Evolutionary conservation across 2,888 invertebrate species (phyloP).

Genomic region (Ophion ellenae): DNA sequence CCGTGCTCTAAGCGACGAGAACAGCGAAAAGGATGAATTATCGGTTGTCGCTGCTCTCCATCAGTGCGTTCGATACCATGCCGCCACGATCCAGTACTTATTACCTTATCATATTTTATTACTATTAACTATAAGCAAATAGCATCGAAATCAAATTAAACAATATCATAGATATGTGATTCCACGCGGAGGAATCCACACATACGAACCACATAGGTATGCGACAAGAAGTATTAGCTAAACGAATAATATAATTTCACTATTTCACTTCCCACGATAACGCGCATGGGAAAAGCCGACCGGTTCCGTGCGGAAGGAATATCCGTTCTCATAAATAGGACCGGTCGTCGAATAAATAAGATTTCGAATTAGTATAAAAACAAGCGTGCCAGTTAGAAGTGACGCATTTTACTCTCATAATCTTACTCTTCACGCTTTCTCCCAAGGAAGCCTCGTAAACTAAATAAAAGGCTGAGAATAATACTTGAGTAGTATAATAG

Average conservation of each 20-base stretch:
- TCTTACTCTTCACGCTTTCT: too few relatives aligned
- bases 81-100: slow-evolving; percentile 46
- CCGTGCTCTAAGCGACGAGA: slow-evolving; percentile 53
- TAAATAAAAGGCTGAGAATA: too few relatives aligned
- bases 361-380: too few relatives aligned
- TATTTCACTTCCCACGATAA: too few relatives aligned
- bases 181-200: not conserved
- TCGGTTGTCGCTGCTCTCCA: slow-evolving; percentile 17
- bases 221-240: not conserved
- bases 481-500: too few relatives aligned
- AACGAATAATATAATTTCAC: not conserved
- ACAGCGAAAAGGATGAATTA: not conserved
- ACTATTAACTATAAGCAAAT: not conserved
- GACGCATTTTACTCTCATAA: too few relatives aligned
- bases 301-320: too few relatives aligned
- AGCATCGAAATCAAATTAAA: not conserved
- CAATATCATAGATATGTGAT: not conserved
- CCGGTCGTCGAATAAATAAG: too few relatives aligned
- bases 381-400: too few relatives aligned
- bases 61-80: slow-evolving; percentile 51
- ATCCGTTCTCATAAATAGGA: too few relatives aligned
- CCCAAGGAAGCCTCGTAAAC: too few relatives aligned
- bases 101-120: slow-evolving; percentile 20
- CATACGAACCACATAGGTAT: not conserved
- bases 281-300: too few relatives aligned